Base-by-base conservation (phyloP, 2,113 vertebrate genomes). In the Petroica traversi region DNA sequence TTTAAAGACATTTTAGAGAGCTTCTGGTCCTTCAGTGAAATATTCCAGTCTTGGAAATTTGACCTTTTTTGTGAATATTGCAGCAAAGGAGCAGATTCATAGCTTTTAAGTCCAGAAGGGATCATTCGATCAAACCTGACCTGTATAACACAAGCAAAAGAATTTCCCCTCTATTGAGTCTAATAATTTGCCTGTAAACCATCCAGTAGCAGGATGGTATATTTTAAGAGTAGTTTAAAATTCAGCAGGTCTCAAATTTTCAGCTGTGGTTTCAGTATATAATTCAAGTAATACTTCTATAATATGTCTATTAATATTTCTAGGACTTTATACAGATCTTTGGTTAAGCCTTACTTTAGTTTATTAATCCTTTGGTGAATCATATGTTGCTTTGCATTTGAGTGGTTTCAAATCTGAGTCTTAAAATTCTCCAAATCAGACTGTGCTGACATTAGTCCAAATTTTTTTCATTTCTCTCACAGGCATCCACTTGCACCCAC, bases 31-130 rank as follows among this genome's bases (percentile, higher is more conserved):
- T 85, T 85, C 69, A 69, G 33, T 91, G 91, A 96, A 96, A 95
- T 91, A 63, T 69, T 80, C 81, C 85, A 93, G 87, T 55, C 93
- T 92, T 76, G 38, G 75, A 95, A 95, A 92, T 92, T 14, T 95
- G 93, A 95, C 87, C 86, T 92, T 88, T 95, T 57, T 49, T 85
- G 81, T 87, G 84, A 73, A 52, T 45, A 19, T 43, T 72, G 41
- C n/a, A 91, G 92, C 83, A 89, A 73, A 85, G 34, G 24, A 76
- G 46, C 90, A 91, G 89, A 94, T 95, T 95, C 89, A 95, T 93
- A 48, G 74, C 66, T 59, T 87, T 94, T 72, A 54, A 73, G 69
- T 71, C 54, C 93, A 94, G 67, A 91, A 93, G 66, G 91, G 62
- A 91, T 71, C 49, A 79, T 95, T 94, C 0, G 14, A 88, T 91